Evolutionary conservation across 2,888 invertebrate species (phyloP), one percentile per base, ranked within the genome.

Genomic region (Oscheius sp.): DNA sequence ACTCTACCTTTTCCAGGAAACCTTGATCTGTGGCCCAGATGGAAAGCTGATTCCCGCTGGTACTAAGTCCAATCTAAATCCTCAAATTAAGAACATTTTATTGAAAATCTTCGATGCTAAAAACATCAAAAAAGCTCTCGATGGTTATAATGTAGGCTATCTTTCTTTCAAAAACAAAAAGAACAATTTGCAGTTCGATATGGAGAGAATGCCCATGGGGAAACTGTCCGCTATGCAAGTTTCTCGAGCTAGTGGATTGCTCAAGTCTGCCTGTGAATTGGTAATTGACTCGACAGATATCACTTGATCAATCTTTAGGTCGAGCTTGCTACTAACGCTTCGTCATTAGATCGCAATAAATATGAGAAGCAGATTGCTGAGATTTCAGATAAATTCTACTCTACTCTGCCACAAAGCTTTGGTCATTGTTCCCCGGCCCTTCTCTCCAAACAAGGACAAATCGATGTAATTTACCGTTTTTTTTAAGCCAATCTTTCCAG

Each of bases 121-220:
- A 70, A 89, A 90, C 6, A 97, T 98, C 96, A 95, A 95, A 87
- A 91, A 91, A 86, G 92, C 93, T 0, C 91, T 98, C 91, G 87
- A 93, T 86, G 95, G 96, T 87, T 96, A 95, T 88, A 95, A 98
- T 45, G 61, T 61, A 25, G 17, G 17, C 15, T 10, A 25, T 58
- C 20, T 33, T 20, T 8, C 12, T 55, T n/a, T n/a, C n/a, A n/a
- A n/a, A n/a, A n/a, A n/a, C n/a, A n/a, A n/a, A n/a, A n/a, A n/a
- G n/a, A 33, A 55, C 27, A 8, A 10, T 33, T 37, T 67, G 27
- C 46, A 89, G 89, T 88, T 98, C 79, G 97, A 98, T 87, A 91
- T 93, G 82, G 94, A 95, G 75, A 96, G 97, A 89, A 96, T 98
- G 97, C 98, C 98, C 0, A 89, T 98, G 12, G 98, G 97, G 23